phyloP scores from a whole-genome alignment of 2,113 vertebrate species.

The Vulpes vulpes region DNA sequence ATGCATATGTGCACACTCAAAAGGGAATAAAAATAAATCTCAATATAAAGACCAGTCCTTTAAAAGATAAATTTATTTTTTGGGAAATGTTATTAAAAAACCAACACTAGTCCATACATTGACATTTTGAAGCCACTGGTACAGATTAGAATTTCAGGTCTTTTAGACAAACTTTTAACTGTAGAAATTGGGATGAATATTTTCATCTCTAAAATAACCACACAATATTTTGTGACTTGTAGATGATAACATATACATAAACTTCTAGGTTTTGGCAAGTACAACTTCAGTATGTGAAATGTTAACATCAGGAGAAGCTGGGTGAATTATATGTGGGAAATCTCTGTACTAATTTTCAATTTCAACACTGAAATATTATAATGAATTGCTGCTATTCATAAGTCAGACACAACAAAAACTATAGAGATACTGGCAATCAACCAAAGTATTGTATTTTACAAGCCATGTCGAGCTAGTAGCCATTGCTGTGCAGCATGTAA shows the following conservation, averaged over 20 bases:
- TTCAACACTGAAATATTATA: neutral
- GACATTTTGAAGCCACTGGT: neutral
- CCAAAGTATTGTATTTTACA: neutral
- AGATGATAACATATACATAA: neutral
- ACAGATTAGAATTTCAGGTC: neutral
- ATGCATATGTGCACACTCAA: neutral
- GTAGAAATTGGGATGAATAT: neutral
- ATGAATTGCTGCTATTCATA: neutral
- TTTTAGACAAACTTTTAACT: neutral
- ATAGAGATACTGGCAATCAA: neutral
- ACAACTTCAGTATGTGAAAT: neutral
- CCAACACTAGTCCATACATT: neutral
- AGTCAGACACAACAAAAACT: neutral
- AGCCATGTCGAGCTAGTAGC: fast-evolving
- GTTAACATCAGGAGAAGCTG: neutral
- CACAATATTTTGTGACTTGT: neutral
- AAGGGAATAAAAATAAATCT: neutral
- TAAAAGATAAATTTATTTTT: neutral
- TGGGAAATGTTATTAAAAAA: neutral
- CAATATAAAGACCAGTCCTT: neutral
- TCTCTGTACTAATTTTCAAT: neutral
- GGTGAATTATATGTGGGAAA: neutral
- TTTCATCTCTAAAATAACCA: neutral
- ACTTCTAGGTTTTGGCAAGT: neutral
- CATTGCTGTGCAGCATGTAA: neutral